Percentiles rank a stretch among this genome's conserved stretches.
These are phyloP conservation scores for Salminus brasiliensis DNA, from an alignment of 2,113 vertebrate species.

Conservation along the genomic window DNA sequence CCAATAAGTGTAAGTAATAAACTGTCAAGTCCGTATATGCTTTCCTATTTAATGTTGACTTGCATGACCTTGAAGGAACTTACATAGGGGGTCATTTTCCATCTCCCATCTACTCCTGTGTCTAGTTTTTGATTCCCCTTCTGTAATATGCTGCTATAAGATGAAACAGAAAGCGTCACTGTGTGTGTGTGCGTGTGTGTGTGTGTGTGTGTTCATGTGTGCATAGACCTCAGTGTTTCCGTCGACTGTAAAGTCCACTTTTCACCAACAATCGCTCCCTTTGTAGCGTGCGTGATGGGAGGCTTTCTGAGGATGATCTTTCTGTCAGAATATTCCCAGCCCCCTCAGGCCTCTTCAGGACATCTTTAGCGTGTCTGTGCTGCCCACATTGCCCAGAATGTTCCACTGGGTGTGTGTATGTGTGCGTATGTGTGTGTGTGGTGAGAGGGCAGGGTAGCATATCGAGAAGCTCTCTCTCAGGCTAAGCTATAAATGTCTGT, in stretches of 20 bases:
- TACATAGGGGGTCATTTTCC: no score
- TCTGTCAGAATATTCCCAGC: slow-evolving; percentile 14
- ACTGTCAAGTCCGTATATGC: no score
- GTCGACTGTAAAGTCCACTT: slow-evolving; percentile 2
- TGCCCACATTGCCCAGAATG: slow-evolving; percentile 22
- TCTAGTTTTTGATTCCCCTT: background rate
- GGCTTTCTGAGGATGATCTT: slow-evolving; percentile 12
- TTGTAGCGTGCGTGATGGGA: slow-evolving; percentile 23
- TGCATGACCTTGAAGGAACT: no score
- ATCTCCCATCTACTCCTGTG: no score
- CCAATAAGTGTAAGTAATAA: no score
- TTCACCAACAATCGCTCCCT: slow-evolving; percentile 37
- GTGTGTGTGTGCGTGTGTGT: slow-evolving; percentile 23
- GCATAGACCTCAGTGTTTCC: background rate
- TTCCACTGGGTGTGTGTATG: slow-evolving; percentile 6
- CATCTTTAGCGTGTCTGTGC: background rate
- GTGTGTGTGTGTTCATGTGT: slow-evolving; percentile 23
- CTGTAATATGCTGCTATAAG: background rate
- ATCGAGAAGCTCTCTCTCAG: background rate
- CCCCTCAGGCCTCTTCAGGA: slow-evolving; percentile 22
- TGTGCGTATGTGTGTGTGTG: background rate
- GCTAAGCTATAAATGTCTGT: slow-evolving; percentile 13
- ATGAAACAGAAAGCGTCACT: background rate
- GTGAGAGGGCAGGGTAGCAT: background rate
- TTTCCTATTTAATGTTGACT: no score